A percentile compares a stretch with the other conserved stretches of the same genome.
Conservation (phyloP, 2,888 invertebrate genomes). For the Hemistola chrysoprasaria region DNA sequence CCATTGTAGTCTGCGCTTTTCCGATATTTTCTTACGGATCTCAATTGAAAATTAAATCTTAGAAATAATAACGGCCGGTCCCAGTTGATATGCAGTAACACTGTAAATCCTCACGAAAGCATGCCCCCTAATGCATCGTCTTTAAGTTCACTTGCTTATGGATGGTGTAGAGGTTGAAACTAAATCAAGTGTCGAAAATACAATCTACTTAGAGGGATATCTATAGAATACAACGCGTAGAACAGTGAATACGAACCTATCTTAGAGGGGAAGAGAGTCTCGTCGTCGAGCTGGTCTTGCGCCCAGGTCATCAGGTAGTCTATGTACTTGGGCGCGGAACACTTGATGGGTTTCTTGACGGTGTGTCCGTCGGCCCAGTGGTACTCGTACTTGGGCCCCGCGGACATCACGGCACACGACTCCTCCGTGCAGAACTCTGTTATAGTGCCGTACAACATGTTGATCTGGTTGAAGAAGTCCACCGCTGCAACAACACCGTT, state of each 20-base stretch:
- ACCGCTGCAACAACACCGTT: constrained; percentile 87
- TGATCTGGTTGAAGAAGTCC: constrained; percentile 99
- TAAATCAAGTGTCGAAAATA: too few relatives aligned
- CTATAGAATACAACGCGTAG: too few relatives aligned
- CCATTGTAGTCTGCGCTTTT: too few relatives aligned
- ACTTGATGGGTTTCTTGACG: constrained; percentile 99
- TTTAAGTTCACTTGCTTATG: too few relatives aligned
- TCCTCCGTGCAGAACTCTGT: constrained; percentile 99
- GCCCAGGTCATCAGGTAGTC: constrained; percentile 99
- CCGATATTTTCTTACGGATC: too few relatives aligned
- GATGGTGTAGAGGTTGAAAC: too few relatives aligned
- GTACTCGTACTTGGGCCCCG: constrained; percentile 99
- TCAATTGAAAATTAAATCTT: too few relatives aligned
- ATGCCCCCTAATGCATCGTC: too few relatives aligned
- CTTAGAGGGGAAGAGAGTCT: constrained; percentile 98
- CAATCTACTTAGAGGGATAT: too few relatives aligned
- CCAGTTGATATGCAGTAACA: too few relatives aligned
- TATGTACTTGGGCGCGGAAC: constrained; percentile 99
- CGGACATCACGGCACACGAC: constrained; percentile 98
- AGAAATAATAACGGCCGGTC: too few relatives aligned
- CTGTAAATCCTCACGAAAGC: too few relatives aligned
- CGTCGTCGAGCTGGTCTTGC: constrained; percentile 99
- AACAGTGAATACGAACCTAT: constrained; percentile 76
- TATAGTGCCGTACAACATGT: constrained; percentile 99
- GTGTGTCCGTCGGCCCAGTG: constrained; percentile 99